phyloP scores from a whole-genome alignment of 2,113 vertebrate species.

The Artemisiospiza belli region DNA sequence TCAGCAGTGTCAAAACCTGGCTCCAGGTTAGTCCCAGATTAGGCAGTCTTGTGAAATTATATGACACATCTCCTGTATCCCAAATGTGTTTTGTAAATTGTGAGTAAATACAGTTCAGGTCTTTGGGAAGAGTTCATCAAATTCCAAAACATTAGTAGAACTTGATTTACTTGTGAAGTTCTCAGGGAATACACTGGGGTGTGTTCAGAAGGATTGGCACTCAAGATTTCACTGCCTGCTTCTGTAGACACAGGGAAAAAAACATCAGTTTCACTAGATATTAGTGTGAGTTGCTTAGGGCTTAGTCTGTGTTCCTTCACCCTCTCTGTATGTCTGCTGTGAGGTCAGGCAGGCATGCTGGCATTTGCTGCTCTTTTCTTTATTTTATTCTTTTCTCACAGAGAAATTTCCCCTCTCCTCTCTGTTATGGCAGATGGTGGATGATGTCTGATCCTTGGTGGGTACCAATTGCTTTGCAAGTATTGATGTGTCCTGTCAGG shows the following conservation, averaged over 20 bases:
- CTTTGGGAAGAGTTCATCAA: background rate
- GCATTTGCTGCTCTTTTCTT: background rate
- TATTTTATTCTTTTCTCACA: background rate
- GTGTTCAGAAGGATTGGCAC: background rate
- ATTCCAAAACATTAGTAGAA: background rate
- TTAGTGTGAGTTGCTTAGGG: background rate
- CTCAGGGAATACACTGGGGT: rapidly evolving
- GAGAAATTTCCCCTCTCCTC: background rate
- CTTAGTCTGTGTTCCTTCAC: background rate
- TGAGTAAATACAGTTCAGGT: background rate
- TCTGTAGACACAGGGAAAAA: background rate
- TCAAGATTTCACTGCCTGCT: background rate
- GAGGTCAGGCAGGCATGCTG: background rate
- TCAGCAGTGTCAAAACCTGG: background rate
- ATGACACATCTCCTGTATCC: background rate
- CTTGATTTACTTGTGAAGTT: background rate
- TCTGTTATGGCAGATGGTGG: rapidly evolving
- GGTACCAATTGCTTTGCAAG: background rate
- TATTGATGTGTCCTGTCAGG: rapidly evolving
- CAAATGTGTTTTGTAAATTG: background rate
- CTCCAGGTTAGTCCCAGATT: background rate
- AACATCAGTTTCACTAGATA: rapidly evolving
- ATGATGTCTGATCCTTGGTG: rapidly evolving
- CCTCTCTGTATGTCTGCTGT: background rate
- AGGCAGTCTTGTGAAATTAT: background rate